These are phyloP conservation scores for Hippocampus abdominalis DNA, from an alignment of 2,113 vertebrate species.

Conservation along the genomic window DNA sequence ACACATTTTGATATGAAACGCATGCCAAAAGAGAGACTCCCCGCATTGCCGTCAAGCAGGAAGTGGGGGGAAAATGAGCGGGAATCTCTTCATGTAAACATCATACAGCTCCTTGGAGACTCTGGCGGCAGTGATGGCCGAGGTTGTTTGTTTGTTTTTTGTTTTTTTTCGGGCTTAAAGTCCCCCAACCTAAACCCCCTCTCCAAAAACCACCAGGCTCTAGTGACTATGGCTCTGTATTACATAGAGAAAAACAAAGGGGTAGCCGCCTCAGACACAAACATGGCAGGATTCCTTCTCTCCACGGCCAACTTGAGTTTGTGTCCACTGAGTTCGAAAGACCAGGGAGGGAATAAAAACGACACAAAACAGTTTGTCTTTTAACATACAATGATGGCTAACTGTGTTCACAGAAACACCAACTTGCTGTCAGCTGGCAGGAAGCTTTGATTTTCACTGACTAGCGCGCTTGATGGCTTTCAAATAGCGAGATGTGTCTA, in stretches of 20 bases:
- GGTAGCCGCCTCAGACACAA: conserved; percentile 55
- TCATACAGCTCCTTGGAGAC: conserved; percentile 67
- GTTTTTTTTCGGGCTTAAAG: conserved; percentile 45
- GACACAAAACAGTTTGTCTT: conserved; percentile 26
- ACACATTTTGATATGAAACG: conserved; percentile 76
- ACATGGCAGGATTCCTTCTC: conserved; percentile 69
- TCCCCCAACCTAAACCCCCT: conserved; percentile 46
- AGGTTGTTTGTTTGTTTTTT: conserved; percentile 33
- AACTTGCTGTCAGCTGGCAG: conserved; percentile 17
- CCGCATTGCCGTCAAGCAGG: conserved; percentile 54
- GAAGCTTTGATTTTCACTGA: not conserved
- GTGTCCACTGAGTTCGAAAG: conserved; percentile 12
- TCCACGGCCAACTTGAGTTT: conserved; percentile 8
- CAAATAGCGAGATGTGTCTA: not conserved
- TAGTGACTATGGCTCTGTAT: conserved; percentile 77
- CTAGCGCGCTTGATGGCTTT: not conserved
- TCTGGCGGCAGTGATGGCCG: conserved; percentile 71
- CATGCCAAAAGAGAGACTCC: conserved; percentile 69
- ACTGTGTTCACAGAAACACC: conserved; percentile 22
- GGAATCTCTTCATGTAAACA: conserved; percentile 69
- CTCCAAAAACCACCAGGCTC: conserved; percentile 48
- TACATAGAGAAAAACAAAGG: conserved; percentile 67
- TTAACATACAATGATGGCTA: conserved; percentile 27
- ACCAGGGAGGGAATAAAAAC: not conserved
- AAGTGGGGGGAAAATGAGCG: conserved; percentile 54